Evolutionary conservation across 2,888 invertebrate genomes (phyloP).

Genomic region (Tortrix viridana): DNA sequence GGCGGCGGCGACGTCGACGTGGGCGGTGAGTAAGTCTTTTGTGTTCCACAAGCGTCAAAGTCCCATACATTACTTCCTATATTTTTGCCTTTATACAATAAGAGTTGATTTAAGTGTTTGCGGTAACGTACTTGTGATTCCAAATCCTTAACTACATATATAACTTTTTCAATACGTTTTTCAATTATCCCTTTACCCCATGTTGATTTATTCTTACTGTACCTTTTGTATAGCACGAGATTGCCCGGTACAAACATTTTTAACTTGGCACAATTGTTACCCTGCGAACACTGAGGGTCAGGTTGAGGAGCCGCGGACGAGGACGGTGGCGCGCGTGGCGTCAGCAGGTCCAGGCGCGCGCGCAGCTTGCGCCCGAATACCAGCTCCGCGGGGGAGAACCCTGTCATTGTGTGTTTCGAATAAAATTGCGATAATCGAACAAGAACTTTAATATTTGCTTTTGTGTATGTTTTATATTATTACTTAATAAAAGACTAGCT

Average conservation of each 20-base stretch:
- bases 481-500: neutral
- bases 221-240: constrained; percentile 3
- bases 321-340: neutral
- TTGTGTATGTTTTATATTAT: neutral
- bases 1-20: too few relatives aligned
- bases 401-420: constrained; percentile 18
- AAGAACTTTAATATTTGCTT: constrained; percentile 12
- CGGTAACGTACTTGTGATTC: neutral
- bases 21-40: neutral
- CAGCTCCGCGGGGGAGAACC: constrained; percentile 23
- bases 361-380: constrained; percentile 19
- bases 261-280: neutral
- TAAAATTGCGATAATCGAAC: constrained; percentile 23
- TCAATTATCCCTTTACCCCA: constrained; percentile 1
- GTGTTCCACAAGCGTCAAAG: neutral
- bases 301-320: constrained; percentile 4
- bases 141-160: constrained; percentile 5
- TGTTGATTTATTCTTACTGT: neutral
- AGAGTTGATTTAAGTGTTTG: constrained; percentile 12
- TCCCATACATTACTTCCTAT: neutral
- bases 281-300: neutral
- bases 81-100: neutral
- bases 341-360: constrained; percentile 10
- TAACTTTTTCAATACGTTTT: constrained; percentile 5
- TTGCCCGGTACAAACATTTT: neutral